Conservation (phyloP, 2,888 invertebrate genomes). For the Panorpa germanica region DNA sequence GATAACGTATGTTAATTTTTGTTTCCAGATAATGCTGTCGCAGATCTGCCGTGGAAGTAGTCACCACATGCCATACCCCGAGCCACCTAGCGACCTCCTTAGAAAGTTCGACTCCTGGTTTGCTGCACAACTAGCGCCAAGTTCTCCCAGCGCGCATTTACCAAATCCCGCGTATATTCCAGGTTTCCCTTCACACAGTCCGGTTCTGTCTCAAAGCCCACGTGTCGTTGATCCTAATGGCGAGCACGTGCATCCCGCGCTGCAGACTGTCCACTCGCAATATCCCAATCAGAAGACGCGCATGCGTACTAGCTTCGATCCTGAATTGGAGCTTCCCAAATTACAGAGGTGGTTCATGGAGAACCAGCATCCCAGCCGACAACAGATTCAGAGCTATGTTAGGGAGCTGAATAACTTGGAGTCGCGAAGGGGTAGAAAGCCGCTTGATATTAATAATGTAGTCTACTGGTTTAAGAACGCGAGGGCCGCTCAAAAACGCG, state of each 20-base stretch:
- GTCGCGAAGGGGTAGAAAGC: constrained; percentile 81
- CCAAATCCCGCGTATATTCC: constrained; percentile 18
- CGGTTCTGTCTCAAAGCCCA: constrained; percentile 20
- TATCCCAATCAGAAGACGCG: constrained; percentile 75
- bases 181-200: constrained; percentile 17
- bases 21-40: constrained; percentile 52
- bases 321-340: constrained; percentile 88
- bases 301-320: constrained; percentile 94
- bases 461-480: constrained; percentile 98
- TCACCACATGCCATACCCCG: constrained; percentile 53
- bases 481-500: constrained; percentile 84
- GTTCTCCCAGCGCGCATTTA: constrained; percentile 24
- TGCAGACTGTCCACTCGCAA: constrained; percentile 58
- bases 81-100: constrained; percentile 66
- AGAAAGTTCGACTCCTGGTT: constrained; percentile 88
- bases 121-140: constrained; percentile 54
- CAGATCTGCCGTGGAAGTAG: constrained; percentile 71
- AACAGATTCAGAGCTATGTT: constrained; percentile 92
- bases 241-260: constrained; percentile 45
- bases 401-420: constrained; percentile 83
- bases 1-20: constrained; percentile 11
- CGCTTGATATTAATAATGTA: constrained; percentile 87
- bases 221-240: constrained; percentile 22
- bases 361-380: constrained; percentile 92
- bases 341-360: constrained; percentile 93